Evolutionary conservation across 2,113 vertebrate species (phyloP).

Genomic region (Prunella fulvescens): DNA sequence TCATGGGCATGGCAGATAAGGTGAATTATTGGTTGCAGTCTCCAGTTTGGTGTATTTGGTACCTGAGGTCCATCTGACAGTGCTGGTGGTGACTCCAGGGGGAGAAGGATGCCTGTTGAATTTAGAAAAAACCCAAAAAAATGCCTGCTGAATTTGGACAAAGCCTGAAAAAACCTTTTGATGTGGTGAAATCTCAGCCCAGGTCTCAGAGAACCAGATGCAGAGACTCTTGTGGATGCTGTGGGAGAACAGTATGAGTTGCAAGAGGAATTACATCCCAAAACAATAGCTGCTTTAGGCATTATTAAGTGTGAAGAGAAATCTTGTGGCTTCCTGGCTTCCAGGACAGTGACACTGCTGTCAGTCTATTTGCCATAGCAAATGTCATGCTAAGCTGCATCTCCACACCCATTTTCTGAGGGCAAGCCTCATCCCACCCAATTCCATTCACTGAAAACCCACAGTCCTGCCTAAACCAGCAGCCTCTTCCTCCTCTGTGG

Average conservation of each 20-base stretch:
- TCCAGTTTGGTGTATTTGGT: neutral
- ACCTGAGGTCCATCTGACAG: neutral
- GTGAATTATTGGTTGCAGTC: neutral
- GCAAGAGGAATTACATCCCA: neutral
- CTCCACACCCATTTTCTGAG: neutral
- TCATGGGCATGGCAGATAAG: neutral
- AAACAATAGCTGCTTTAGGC: neutral
- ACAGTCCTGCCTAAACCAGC: neutral
- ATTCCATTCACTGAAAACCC: neutral
- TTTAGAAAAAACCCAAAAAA: neutral
- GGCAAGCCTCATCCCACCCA: neutral
- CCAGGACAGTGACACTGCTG: neutral
- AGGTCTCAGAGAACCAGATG: accelerated
- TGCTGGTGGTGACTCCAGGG: neutral
- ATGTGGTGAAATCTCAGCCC: too few relatives aligned
- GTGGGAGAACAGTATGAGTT: neutral
- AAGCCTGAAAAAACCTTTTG: neutral
- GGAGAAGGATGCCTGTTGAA: neutral
- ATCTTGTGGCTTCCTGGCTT: neutral
- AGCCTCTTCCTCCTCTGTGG: neutral
- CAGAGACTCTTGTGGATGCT: neutral
- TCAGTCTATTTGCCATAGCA: neutral
- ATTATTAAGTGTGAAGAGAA: neutral
- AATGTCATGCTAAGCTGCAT: neutral
- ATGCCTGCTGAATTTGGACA: neutral